These are phyloP conservation scores for Gambusia holbrooki DNA, from an alignment of 2,113 vertebrate genomes.

Conservation along the genomic window DNA sequence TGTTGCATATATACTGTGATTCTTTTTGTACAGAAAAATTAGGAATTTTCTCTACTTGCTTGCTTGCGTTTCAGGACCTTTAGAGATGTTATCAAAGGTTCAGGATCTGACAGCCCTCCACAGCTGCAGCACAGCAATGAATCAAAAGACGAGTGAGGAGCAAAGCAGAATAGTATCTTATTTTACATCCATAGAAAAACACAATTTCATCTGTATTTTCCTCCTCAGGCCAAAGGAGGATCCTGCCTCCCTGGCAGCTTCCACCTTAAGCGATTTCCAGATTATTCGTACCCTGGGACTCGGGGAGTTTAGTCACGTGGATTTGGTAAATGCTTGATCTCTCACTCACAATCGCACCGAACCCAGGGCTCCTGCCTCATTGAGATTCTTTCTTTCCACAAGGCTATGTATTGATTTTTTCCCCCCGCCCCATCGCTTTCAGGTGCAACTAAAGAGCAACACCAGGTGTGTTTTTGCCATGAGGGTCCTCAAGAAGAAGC, in stretches of 20 bases:
- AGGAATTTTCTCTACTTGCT: background rate
- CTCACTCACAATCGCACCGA: background rate
- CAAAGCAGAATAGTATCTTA: background rate
- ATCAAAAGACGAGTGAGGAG: constrained; percentile 60
- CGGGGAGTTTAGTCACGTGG: constrained; percentile 75
- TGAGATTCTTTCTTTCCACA: constrained; percentile 46
- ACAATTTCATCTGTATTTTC: constrained; percentile 14
- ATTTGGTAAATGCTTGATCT: constrained; percentile 69
- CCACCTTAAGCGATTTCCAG: constrained; percentile 74
- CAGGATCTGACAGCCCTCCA: constrained; percentile 47
- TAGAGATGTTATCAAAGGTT: constrained; percentile 52
- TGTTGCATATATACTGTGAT: background rate
- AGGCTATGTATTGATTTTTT: constrained; percentile 36
- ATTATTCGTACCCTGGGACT: constrained; percentile 66
- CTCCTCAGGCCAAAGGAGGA: constrained; percentile 61
- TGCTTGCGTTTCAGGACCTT: constrained; percentile 66
- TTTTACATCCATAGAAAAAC: background rate
- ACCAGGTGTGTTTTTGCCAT: constrained; percentile 67
- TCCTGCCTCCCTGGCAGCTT: constrained; percentile 41
- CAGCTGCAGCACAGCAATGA: constrained; percentile 41
- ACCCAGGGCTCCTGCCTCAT: constrained; percentile 1
- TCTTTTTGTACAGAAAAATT: background rate
- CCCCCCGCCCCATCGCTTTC: background rate
- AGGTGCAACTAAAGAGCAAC: constrained; percentile 75
- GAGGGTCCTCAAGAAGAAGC: constrained; percentile 74